These are phyloP conservation scores for Argentina silus DNA, from an alignment of 2,797 vertebrate genomes.

Conservation along the genomic window DNA sequence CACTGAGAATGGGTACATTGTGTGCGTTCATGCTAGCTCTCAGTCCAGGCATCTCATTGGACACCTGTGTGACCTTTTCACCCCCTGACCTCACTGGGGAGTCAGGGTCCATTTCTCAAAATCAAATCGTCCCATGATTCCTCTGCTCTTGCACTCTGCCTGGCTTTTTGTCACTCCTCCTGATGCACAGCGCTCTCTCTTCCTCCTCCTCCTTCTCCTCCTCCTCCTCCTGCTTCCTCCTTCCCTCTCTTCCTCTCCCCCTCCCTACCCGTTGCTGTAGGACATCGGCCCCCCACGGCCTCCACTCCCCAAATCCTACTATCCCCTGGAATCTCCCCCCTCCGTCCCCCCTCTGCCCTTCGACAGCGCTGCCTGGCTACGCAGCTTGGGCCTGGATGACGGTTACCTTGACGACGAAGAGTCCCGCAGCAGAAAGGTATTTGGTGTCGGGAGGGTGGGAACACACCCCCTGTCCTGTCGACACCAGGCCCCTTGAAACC, in stretches of 20 bases:
- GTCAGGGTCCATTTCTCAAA: constrained; percentile 36
- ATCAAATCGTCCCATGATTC: constrained; percentile 48
- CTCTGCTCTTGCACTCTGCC: constrained; percentile 60
- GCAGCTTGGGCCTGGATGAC: constrained; percentile 68
- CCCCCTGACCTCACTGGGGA: constrained; percentile 5
- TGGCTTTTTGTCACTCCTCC: constrained; percentile 61
- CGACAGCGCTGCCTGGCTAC: constrained; percentile 76
- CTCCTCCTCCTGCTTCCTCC: constrained; percentile 16
- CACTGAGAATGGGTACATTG: background rate
- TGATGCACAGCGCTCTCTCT: constrained; percentile 63
- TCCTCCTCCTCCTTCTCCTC: constrained; percentile 44
- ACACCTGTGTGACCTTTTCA: constrained; percentile 9
- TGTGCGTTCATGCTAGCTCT: background rate
- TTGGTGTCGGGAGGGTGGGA: constrained; percentile 38
- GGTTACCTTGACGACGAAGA: constrained; percentile 71
- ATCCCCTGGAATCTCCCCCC: constrained; percentile 89
- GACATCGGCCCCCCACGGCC: constrained; percentile 92
- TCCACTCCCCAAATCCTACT: constrained; percentile 95
- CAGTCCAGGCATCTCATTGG: constrained; percentile 28
- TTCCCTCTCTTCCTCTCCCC: constrained; percentile 16
- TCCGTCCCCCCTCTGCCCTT: constrained; percentile 81
- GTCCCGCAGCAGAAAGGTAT: constrained; percentile 86
- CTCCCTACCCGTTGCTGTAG: constrained; percentile 73
- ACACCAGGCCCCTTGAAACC: background rate
- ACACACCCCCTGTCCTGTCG: background rate